Conservation (phyloP, 2,888 invertebrate genomes). For the Nesidiocoris tenuis region DNA sequence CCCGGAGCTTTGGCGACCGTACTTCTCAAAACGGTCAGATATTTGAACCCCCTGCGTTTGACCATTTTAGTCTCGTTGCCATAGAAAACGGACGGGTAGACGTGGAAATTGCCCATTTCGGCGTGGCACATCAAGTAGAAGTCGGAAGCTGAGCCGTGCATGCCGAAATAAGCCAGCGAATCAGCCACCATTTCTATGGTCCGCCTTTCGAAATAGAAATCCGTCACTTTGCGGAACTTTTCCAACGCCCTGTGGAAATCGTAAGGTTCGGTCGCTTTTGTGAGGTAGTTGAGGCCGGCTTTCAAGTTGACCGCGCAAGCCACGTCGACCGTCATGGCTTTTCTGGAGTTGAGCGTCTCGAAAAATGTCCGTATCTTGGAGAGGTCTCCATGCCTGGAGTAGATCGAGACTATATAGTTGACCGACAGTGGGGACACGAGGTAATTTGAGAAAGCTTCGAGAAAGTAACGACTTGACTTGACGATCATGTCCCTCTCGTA, state of each 20-base stretch:
- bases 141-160: slow-evolving; percentile 32
- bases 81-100: slow-evolving; percentile 23
- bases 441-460: slow-evolving; percentile 34
- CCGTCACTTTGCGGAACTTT: slow-evolving; percentile 28
- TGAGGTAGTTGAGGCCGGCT: slow-evolving; percentile 24
- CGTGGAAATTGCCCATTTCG: slow-evolving; percentile 16
- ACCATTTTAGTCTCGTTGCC: slow-evolving; percentile 30
- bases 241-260: slow-evolving; percentile 34
- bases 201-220: slow-evolving; percentile 27
- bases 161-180: slow-evolving; percentile 23
- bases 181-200: slow-evolving; percentile 38
- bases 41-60: slow-evolving; percentile 1
- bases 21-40: background rate
- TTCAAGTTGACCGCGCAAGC: slow-evolving; percentile 19
- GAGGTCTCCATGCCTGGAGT: slow-evolving; percentile 10
- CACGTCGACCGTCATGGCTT: slow-evolving; percentile 26
- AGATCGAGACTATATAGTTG: slow-evolving; percentile 26
- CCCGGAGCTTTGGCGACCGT: slow-evolving; percentile 3
- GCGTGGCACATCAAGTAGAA: slow-evolving; percentile 36
- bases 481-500: slow-evolving; percentile 18
- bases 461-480: slow-evolving; percentile 17
- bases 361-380: slow-evolving; percentile 12
- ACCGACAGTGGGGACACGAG: slow-evolving; percentile 27
- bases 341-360: slow-evolving; percentile 13
- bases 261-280: slow-evolving; percentile 24